Evolutionary conservation across 2,797 vertebrate genomes (phyloP).

Genomic region (Ctenochaetus hawaiiensis): DNA sequence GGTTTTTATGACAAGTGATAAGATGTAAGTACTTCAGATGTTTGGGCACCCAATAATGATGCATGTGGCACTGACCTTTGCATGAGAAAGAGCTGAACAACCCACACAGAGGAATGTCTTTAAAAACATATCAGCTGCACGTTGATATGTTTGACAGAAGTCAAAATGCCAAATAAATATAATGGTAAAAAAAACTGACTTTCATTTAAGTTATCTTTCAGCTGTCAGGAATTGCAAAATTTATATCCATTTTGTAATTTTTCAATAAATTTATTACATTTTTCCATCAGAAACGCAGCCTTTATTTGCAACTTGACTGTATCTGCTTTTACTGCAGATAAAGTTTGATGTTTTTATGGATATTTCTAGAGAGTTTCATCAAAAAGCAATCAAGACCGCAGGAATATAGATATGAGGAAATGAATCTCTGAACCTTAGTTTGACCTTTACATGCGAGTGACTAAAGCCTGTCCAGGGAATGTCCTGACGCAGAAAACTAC

Average conservation of each 20-base stretch:
- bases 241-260: background rate
- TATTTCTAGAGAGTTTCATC: background rate
- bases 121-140: constrained; percentile 18
- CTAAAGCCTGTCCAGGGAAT: constrained; percentile 29
- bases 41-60: constrained; percentile 15
- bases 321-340: background rate
- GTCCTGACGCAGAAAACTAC: constrained; percentile 28
- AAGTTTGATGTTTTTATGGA: background rate
- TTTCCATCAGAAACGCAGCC: background rate
- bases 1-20: constrained; percentile 44
- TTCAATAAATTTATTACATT: background rate
- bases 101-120: constrained; percentile 25
- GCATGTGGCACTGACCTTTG: constrained; percentile 40
- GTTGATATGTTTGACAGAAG: background rate
- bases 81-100: constrained; percentile 52
- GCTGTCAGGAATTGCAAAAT: background rate
- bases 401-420: background rate
- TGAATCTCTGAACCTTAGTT: constrained; percentile 23
- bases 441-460: constrained; percentile 33
- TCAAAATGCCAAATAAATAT: background rate
- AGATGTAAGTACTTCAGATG: constrained; percentile 17
- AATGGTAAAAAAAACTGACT: background rate
- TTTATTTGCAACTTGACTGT: background rate
- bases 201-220: background rate
- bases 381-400: background rate